Percentiles rank a stretch among this genome's conserved stretches.
Evolutionary conservation across 92 coral and sea anemone species (phyloP).

Genomic region (Heliopora coerulea): DNA sequence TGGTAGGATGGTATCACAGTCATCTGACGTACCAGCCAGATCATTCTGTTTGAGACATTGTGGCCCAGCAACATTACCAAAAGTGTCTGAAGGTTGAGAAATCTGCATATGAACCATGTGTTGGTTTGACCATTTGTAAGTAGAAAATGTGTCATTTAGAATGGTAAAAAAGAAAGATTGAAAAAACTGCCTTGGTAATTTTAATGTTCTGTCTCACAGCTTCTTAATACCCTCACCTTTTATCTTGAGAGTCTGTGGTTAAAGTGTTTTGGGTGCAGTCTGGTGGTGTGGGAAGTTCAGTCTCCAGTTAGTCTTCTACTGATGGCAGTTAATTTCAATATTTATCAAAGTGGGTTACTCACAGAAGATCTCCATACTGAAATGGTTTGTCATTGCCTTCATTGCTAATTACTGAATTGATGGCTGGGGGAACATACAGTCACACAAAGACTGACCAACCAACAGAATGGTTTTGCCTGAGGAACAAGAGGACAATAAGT

Average conservation of each 20-base stretch:
- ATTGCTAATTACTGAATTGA: no score
- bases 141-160: neutral
- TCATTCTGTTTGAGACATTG: conserved; percentile 88
- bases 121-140: conserved; percentile 94
- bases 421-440: neutral
- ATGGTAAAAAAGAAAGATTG: neutral
- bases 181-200: neutral
- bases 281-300: conserved; percentile 47
- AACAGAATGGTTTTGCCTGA: no score
- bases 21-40: conserved; percentile 95
- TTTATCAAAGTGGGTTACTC: conserved; percentile 85
- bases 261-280: conserved; percentile 92
- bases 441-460: no score
- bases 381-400: conserved; percentile 61
- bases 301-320: conserved; percentile 64
- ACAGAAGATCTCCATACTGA: conserved; percentile 94
- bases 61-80: conserved; percentile 81
- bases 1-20: conserved; percentile 99
- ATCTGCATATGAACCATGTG: conserved; percentile 73
- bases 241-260: conserved; percentile 80
- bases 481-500: no score
- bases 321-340: conserved; percentile 73
- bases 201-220: conserved; percentile 49
- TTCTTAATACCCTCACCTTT: conserved; percentile 85
- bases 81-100: conserved; percentile 60